These are phyloP conservation scores for Campaea margaritaria DNA, from an alignment of 2,888 invertebrate species.

Conservation along the genomic window DNA sequence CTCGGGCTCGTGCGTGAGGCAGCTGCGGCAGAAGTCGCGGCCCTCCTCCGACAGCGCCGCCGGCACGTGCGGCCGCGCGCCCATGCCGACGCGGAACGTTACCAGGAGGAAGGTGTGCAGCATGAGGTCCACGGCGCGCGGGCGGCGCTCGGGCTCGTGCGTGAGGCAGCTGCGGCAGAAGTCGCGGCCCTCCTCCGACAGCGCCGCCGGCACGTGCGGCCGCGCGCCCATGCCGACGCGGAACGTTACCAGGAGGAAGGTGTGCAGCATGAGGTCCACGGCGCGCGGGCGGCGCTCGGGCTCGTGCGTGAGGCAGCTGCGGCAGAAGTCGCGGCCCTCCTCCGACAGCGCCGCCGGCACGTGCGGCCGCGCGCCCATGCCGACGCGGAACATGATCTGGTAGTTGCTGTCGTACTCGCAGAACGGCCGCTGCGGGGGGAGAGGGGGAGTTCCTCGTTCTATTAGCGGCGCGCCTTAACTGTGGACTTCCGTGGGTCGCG, in stretches of 20 bases:
- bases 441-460: too few species aligned
- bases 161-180: conserved; percentile 94
- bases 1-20: conserved; percentile 93
- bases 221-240: conserved; percentile 96
- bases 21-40: conserved; percentile 91
- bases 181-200: conserved; percentile 93
- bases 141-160: conserved; percentile 91
- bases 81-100: conserved; percentile 98
- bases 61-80: conserved; percentile 91
- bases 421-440: conserved; percentile 92
- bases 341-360: conserved; percentile 90
- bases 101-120: conserved; percentile 91
- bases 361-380: conserved; percentile 94
- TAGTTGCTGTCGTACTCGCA: conserved; percentile 96
- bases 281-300: conserved; percentile 90
- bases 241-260: conserved; percentile 87
- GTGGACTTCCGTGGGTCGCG: too few species aligned
- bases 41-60: conserved; percentile 92
- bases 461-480: too few species aligned
- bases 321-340: conserved; percentile 93
- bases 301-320: conserved; percentile 92
- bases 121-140: conserved; percentile 88
- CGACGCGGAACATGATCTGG: conserved; percentile 98
- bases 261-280: conserved; percentile 88
- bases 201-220: conserved; percentile 89